phyloP scores from a whole-genome alignment of 2,888 invertebrate genomes.

The Spodoptera littoralis region DNA sequence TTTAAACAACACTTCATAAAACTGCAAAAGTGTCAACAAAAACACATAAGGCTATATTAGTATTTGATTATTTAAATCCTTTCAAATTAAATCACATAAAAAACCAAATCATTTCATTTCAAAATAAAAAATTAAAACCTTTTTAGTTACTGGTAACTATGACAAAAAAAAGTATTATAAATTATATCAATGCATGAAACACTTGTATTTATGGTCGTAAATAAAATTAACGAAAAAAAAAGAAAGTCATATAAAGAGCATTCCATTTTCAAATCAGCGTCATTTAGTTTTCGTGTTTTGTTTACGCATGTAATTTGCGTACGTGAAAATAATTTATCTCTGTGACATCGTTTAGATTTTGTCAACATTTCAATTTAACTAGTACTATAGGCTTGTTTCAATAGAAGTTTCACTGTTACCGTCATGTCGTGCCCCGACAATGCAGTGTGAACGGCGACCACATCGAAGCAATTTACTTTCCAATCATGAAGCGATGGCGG shows the following conservation, averaged over 20 bases:
- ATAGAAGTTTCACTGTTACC: constrained; percentile 38
- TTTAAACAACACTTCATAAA: too few species aligned
- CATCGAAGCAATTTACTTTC: constrained; percentile 83
- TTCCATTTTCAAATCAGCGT: constrained; percentile 19
- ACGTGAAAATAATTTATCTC: too few species aligned
- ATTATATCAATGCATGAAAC: too few species aligned
- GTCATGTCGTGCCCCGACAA: constrained; percentile 20
- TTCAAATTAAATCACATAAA: too few species aligned
- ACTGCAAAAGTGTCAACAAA: too few species aligned
- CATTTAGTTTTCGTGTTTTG: background rate
- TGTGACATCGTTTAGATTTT: constrained; percentile 8
- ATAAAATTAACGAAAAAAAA: too few species aligned
- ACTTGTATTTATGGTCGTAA: too few species aligned
- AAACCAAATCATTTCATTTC: too few species aligned
- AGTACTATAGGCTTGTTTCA: constrained; percentile 11
- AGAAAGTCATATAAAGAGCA: background rate
- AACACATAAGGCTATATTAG: background rate
- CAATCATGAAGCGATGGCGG: constrained; percentile 70
- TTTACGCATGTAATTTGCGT: background rate
- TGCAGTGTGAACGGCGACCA: constrained; percentile 52
- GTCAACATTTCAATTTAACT: constrained; percentile 13
- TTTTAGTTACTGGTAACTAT: too few species aligned
- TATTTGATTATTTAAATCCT: too few species aligned
- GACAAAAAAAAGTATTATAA: too few species aligned
- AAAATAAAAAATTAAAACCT: too few species aligned